A percentile compares a stretch with the other conserved stretches of the same genome.
Conservation (phyloP, 2,888 invertebrate species). For the Pristionchus arcanus region DNA sequence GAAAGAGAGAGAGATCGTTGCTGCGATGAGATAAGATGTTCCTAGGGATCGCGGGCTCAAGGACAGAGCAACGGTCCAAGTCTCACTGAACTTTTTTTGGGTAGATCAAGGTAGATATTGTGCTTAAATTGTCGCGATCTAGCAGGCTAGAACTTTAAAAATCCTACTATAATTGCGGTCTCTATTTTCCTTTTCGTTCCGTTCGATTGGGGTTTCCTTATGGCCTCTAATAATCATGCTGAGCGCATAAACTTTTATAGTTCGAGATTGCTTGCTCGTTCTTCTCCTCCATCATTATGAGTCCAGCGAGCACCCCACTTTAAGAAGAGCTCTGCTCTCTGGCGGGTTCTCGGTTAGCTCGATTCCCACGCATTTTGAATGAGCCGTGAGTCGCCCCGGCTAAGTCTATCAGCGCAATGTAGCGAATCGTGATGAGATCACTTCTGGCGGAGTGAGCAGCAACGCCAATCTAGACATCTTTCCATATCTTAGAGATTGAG, state of each 20-base stretch:
- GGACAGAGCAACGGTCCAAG: neutral
- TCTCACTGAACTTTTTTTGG: neutral
- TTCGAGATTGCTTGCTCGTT: neutral
- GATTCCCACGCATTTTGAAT: constrained; percentile 8
- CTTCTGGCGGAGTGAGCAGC: neutral
- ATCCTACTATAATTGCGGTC: no score
- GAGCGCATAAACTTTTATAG: neutral
- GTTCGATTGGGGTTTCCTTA: neutral
- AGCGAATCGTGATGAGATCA: neutral
- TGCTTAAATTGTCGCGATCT: neutral
- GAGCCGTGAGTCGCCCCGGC: neutral
- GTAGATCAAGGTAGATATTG: neutral
- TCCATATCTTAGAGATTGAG: neutral
- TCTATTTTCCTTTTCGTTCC: neutral
- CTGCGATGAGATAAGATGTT: neutral
- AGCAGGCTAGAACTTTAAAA: no score
- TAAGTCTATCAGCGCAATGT: constrained; percentile 3
- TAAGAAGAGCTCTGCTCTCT: neutral
- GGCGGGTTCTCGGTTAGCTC: neutral
- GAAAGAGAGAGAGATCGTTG: neutral
- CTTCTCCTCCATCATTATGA: neutral
- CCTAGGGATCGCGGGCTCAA: neutral
- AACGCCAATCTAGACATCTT: neutral
- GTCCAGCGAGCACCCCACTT: neutral
- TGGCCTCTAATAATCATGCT: neutral